Evolutionary conservation across 2,888 invertebrate species (phyloP), one percentile per base, ranked within the genome.

Genomic region (Nebria salina): DNA sequence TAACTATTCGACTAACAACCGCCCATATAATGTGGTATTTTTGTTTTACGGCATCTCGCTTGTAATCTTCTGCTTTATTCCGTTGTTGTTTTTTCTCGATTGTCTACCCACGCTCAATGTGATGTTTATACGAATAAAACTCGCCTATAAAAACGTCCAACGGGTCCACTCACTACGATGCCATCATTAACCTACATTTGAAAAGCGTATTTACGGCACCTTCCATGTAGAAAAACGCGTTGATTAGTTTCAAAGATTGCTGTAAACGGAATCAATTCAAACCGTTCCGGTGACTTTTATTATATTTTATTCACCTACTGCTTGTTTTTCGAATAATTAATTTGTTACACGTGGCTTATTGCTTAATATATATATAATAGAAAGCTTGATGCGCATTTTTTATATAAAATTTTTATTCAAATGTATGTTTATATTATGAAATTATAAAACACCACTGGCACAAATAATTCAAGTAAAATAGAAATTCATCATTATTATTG

Each of bases 11-110:
- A 65, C 72, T 72, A 72, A 34, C 72, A 72, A 72, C 68, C 65
- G 74, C 74, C 54, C 74, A 74, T 74, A 78, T 78, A 74, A 78
- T 74, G 73, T 74, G 73, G 78, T 78, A 78, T 78, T 78, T 78
- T 78, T 78, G 78, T 78, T 78, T 78, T 74, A 78, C 72, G 66
- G 78, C 74, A 43, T 75, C 74, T 42, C 43, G 42, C 41, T 65
- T 74, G 66, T 54, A 54, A 54, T 54, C 54, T 54, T 54, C 54
- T 68, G 65, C 72, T 72, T 54, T 54, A 54, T 54, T 11, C 3
- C 54, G 9, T 54, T 54, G 54, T 64, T 64, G 68, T 43, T 77
- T 72, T 72, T 77, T 54, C 70, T 34, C 77, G 72, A 77, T 77
- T 77, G 77, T 77, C 77, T 77, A 34, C 77, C 77, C 72, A 77